Evolutionary conservation across 2,888 invertebrate genomes (phyloP).

Genomic region (Pelosia muscerda): DNA sequence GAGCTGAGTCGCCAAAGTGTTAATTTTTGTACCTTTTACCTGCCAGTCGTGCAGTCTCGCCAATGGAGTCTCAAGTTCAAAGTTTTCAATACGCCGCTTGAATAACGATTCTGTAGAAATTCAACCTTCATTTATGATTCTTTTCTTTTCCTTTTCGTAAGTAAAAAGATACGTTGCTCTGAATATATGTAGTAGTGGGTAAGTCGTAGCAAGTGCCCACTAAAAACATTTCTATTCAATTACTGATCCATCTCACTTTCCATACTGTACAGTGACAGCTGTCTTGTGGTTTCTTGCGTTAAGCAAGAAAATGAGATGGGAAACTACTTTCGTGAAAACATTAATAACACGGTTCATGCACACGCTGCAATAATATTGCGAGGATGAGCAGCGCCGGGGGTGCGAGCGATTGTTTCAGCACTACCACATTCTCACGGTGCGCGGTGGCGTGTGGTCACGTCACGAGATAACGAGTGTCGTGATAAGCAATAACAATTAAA

Average conservation of each 20-base stretch:
- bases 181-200: no score
- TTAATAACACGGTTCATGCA: conserved; percentile 25
- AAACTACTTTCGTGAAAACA: conserved; percentile 11
- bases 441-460: conserved; percentile 12
- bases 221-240: neutral
- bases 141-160: neutral
- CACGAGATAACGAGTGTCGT: conserved; percentile 33
- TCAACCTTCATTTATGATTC: neutral
- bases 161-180: neutral
- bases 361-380: conserved; percentile 16
- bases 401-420: conserved; percentile 45
- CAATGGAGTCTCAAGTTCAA: neutral
- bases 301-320: conserved; percentile 16
- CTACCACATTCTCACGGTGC: conserved; percentile 32
- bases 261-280: neutral
- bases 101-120: conserved; percentile 1
- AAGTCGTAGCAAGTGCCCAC: neutral
- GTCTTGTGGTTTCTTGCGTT: neutral
- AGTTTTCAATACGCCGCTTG: neutral
- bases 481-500: no score
- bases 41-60: neutral
- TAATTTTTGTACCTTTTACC: conserved; percentile 3
- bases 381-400: conserved; percentile 20
- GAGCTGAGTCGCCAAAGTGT: neutral
- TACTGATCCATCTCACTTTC: neutral